Evolutionary conservation across 2,888 invertebrate species (phyloP).

Genomic region (Ommatoiulus sabulosus): DNA sequence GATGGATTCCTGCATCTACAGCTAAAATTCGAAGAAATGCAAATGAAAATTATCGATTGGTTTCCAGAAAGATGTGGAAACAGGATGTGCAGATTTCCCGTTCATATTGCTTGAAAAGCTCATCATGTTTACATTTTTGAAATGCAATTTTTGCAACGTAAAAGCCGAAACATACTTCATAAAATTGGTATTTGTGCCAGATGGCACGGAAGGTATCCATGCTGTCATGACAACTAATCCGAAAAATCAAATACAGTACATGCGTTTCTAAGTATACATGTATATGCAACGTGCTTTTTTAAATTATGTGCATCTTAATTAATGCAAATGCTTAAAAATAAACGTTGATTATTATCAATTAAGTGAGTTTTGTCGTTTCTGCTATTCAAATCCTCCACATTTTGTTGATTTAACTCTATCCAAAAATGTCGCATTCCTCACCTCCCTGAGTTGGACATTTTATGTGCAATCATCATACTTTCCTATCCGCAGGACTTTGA

Average conservation of each 20-base stretch:
- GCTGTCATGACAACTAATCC: background rate
- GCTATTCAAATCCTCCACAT: background rate
- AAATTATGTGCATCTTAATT: background rate
- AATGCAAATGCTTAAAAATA: background rate
- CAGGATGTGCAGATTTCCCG: background rate
- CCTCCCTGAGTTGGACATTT: no score
- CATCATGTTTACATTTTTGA: constrained; percentile 25
- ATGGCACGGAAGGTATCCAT: background rate
- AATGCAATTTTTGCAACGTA: background rate
- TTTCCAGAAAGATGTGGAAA: background rate
- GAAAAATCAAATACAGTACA: background rate
- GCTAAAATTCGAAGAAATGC: background rate
- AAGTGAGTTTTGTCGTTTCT: background rate
- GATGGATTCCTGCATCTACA: background rate
- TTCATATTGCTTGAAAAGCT: background rate
- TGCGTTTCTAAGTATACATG: background rate
- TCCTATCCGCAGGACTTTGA: no score
- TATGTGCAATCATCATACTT: no score
- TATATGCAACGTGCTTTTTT: background rate
- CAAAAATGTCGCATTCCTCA: no score
- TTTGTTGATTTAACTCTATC: background rate
- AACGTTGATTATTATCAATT: background rate
- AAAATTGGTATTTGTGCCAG: background rate
- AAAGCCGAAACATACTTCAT: background rate
- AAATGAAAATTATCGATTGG: background rate